These are phyloP conservation scores for Neoascia interrupta DNA, from an alignment of 2,888 invertebrate genomes.

Conservation along the genomic window DNA sequence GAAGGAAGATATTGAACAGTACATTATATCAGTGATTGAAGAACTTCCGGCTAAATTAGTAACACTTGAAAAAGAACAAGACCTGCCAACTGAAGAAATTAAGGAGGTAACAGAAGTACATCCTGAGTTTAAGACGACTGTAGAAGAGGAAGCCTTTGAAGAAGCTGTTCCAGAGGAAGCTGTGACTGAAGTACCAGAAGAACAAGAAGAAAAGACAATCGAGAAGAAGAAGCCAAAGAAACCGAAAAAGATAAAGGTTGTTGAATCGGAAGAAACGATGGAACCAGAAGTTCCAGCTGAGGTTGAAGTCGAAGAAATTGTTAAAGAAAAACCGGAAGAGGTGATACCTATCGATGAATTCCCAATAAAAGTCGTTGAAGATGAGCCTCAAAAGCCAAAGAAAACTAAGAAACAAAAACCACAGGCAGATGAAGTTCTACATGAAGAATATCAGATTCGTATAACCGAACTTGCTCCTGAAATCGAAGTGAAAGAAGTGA, in stretches of 20 bases:
- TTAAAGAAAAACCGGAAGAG: constrained; percentile 33
- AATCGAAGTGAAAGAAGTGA: constrained; percentile 76
- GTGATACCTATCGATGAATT: constrained; percentile 28
- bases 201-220: constrained; percentile 26
- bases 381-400: constrained; percentile 71
- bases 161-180: constrained; percentile 77
- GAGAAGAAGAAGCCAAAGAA: constrained; percentile 66
- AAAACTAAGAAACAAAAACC: constrained; percentile 70
- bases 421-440: constrained; percentile 32
- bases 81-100: constrained; percentile 46
- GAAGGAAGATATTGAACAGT: constrained; percentile 74
- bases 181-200: constrained; percentile 64
- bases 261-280: constrained; percentile 78
- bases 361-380: constrained; percentile 38
- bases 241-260: constrained; percentile 78
- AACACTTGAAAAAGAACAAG: constrained; percentile 70
- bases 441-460: constrained; percentile 72
- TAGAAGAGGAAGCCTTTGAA: constrained; percentile 75
- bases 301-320: constrained; percentile 41
- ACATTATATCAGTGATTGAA: constrained; percentile 75
- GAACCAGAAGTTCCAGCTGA: constrained; percentile 81
- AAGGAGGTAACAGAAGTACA: constrained; percentile 58
- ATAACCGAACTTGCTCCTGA: constrained; percentile 77
- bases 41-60: constrained; percentile 72
- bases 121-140: constrained; percentile 72